Percentiles rank a stretch among this genome's conserved stretches.
phyloP scores from a whole-genome alignment of 2,888 invertebrate species.

The Tipula helvola region DNA sequence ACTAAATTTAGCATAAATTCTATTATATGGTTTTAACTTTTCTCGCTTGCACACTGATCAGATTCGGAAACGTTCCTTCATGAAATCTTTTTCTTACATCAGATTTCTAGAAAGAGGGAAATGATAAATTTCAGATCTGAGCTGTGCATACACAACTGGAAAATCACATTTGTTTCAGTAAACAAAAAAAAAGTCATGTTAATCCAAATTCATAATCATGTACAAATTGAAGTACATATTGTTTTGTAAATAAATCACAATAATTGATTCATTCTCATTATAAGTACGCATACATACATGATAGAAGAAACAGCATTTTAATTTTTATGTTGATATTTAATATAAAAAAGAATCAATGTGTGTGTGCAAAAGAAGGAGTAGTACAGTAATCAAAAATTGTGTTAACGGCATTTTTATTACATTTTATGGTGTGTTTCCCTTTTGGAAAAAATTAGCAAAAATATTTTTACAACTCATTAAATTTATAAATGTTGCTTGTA shows the following conservation, averaged over 20 bases:
- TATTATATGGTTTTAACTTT: no score
- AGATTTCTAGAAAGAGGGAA: no score
- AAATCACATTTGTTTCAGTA: no score
- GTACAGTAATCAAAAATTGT: neutral
- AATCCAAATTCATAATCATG: neutral
- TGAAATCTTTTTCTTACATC: no score
- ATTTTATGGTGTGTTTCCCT: neutral
- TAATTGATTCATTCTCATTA: neutral
- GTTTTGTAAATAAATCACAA: neutral
- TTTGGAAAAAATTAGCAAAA: neutral
- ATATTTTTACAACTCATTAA: neutral
- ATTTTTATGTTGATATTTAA: neutral
- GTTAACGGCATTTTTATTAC: neutral
- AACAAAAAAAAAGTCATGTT: neutral
- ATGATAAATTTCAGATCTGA: no score
- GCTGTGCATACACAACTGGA: no score
- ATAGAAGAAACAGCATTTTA: neutral
- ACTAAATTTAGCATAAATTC: no score
- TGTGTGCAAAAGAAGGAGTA: neutral
- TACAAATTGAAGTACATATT: neutral
- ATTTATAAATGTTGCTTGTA: neutral
- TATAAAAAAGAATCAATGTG: neutral
- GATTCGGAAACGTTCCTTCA: no score
- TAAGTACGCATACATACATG: neutral
- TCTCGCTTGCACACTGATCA: no score